A percentile compares a stretch with the other conserved stretches of the same genome.
These are phyloP conservation scores for Theristicus caerulescens DNA, from an alignment of 2,113 vertebrate genomes.

Conservation along the genomic window DNA sequence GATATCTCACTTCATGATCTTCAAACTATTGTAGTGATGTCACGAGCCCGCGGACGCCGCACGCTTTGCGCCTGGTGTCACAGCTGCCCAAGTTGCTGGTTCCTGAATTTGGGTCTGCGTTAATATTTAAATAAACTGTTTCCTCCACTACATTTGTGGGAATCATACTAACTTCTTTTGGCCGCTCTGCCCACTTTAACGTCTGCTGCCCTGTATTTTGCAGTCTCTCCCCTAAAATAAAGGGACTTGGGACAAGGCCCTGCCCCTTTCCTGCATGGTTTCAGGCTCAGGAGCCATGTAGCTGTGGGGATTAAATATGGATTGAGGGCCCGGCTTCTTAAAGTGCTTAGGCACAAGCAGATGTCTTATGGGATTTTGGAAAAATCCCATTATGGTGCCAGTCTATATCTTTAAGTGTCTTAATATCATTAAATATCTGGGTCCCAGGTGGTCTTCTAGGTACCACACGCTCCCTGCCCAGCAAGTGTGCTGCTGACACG, in stretches of 20 bases:
- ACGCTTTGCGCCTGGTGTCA: fast-evolving
- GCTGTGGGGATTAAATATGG: background rate
- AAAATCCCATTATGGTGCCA: slow-evolving; percentile 40
- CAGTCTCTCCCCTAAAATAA: background rate
- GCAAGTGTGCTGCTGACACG: fast-evolving
- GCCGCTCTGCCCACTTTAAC: background rate
- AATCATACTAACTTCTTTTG: background rate
- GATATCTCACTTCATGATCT: background rate
- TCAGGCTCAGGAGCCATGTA: background rate
- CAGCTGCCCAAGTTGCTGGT: background rate
- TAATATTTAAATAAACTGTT: background rate
- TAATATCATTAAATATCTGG: slow-evolving; percentile 28
- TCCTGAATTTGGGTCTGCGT: background rate
- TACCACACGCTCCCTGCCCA: background rate
- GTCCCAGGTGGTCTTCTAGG: background rate
- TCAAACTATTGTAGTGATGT: fast-evolving
- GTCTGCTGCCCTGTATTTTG: background rate
- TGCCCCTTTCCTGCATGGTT: background rate
- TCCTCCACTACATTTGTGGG: background rate
- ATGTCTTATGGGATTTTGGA: slow-evolving; percentile 44
- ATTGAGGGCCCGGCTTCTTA: background rate
- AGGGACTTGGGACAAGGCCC: background rate
- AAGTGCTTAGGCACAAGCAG: slow-evolving; percentile 52
- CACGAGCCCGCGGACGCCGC: fast-evolving
- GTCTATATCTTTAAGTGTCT: slow-evolving; percentile 39